Conservation (phyloP, 2,113 vertebrate genomes). For the Phalacrocorax brasilianus region DNA sequence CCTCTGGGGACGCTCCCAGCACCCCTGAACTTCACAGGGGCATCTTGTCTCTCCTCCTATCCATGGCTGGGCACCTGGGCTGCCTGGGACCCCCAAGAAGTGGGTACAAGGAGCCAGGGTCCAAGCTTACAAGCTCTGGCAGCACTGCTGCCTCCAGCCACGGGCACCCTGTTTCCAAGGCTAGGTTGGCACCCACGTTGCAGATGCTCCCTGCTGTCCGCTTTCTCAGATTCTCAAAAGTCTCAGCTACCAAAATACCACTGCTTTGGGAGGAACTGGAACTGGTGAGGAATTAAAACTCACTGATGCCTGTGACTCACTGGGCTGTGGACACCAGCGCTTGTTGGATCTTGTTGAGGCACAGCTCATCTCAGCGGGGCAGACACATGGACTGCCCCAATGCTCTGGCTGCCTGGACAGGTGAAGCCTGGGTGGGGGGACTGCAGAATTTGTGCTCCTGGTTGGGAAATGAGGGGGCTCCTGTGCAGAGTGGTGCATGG, state of each 20-base stretch:
- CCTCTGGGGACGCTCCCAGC: not conserved
- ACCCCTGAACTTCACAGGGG: not conserved
- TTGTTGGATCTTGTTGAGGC: not conserved
- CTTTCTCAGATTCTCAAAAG: not conserved
- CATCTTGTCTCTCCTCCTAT: not conserved
- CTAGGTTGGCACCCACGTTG: not conserved
- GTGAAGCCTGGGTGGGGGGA: too few relatives aligned
- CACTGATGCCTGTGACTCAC: not conserved
- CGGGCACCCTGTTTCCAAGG: not conserved
- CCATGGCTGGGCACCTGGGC: not conserved
- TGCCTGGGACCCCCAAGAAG: not conserved
- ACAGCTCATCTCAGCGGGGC: not conserved
- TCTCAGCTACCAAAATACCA: not conserved
- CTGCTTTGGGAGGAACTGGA: not conserved
- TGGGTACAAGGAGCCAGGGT: not conserved
- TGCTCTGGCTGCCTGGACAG: not conserved
- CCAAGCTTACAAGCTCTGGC: not conserved
- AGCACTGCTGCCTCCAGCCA: not conserved
- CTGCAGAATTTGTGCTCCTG: not conserved
- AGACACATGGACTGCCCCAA: not conserved
- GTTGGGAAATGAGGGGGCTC: not conserved
- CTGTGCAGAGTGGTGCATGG: not conserved
- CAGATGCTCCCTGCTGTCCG: not conserved
- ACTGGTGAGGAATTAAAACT: not conserved
- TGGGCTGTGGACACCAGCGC: not conserved